These are phyloP conservation scores for Smittia aterrima DNA, from an alignment of 2,888 invertebrate species.

Conservation along the genomic window DNA sequence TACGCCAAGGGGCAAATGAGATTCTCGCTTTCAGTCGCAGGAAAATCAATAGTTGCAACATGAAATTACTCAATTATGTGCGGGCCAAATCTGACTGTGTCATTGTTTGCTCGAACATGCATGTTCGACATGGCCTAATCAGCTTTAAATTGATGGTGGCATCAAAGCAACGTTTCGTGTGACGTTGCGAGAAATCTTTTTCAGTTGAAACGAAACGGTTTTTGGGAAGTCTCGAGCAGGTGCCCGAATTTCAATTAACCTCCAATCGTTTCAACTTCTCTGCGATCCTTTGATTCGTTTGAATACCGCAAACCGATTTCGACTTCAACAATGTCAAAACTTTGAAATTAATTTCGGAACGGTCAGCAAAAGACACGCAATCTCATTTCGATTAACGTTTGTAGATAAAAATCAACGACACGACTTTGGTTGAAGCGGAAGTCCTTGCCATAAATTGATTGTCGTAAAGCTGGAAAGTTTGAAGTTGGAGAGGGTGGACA, in stretches of 20 bases:
- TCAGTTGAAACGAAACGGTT: neutral
- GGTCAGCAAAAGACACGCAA: conserved; percentile 19
- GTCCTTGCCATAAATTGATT: conserved; percentile 21
- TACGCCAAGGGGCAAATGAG: conserved; percentile 8
- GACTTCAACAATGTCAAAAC: neutral
- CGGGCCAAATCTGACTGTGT: conserved; percentile 28
- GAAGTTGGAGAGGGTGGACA: no score
- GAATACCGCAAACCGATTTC: neutral
- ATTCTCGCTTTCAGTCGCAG: conserved; percentile 10
- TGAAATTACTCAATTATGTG: conserved; percentile 32
- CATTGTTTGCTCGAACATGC: conserved; percentile 17
- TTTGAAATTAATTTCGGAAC: neutral
- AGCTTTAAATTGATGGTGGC: conserved; percentile 22
- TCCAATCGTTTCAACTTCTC: neutral
- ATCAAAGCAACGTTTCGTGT: neutral
- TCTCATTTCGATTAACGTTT: neutral
- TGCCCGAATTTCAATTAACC: neutral
- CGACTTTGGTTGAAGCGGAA: neutral
- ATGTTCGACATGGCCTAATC: conserved; percentile 1
- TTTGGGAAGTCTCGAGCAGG: neutral
- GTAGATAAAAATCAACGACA: neutral
- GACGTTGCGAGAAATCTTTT: conserved; percentile 18
- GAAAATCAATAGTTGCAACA: conserved; percentile 34
- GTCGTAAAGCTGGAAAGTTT: neutral
- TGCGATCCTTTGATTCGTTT: neutral